Evolutionary conservation across 1,140 invertebrate genomes (phyloP), one percentile per base, ranked within the genome.

Genomic region (Musca domestica): DNA sequence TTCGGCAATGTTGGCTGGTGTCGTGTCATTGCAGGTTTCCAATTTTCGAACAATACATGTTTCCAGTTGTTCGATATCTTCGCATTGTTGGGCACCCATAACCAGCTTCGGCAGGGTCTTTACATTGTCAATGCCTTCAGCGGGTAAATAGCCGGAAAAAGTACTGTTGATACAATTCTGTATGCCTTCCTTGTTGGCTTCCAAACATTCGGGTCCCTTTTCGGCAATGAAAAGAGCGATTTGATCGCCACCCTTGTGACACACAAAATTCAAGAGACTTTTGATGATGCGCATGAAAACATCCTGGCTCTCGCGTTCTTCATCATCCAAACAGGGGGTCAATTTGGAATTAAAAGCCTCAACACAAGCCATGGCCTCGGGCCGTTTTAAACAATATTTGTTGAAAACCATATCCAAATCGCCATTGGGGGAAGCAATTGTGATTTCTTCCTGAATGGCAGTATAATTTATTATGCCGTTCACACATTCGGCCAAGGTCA

Each of bases 201-300:
- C 69, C 15, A 92, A 82, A 76, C 92, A 93, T 73, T 92, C 89
- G 5, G 89, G 88, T 2, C 91, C 91, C 34, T 88, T 86, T 73
- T 92, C 90, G 19, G 91, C 88, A 67, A 93, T 91, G 72, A 93
- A 93, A 70, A 93, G 83, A 12, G 91, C 91, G 75, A 93, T 91
- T 70, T 91, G 86, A 74, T 94, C 91, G 7, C 92, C 92, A 72
- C 92, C 91, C 73, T 92, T 92, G 72, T 85, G 88, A 73, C 92
- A 93, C 5, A 90, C 83, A 73, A 93, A 94, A 63, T 88, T 86
- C 0, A 89, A 77, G 0, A 93, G 74, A 63, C 89, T 88, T 20
- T 90, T 85, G 0, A 90, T 86, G 19, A 92, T 86, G 69, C 89
- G 89, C 64, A 87, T 80, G 1, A 90, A 75, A 1, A 87, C 86